Conservation (phyloP, 1,140 invertebrate species). For the Sogatella furcifera region DNA sequence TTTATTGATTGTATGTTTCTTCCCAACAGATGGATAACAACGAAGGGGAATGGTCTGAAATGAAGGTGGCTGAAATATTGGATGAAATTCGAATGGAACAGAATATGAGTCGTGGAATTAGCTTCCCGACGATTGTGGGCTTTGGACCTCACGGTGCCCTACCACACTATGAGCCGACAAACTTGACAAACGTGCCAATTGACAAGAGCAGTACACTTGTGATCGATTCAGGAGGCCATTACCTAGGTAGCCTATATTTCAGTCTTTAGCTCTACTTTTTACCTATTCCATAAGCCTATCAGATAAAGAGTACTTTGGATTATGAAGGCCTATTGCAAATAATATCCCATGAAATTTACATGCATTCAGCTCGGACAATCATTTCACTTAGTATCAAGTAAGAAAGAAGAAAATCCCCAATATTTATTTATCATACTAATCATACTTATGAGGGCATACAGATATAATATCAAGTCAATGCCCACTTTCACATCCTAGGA, state of each 20-base stretch:
- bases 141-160: constrained; percentile 81
- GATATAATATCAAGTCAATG: no score
- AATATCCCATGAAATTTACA: no score
- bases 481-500: no score
- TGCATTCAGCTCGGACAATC: no score
- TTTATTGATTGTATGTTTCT: not conserved
- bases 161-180: constrained; percentile 78
- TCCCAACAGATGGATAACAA: constrained; percentile 14
- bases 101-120: constrained; percentile 53
- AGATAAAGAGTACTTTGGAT: no score
- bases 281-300: no score
- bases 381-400: no score
- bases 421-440: no score
- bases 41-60: constrained; percentile 48
- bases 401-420: no score
- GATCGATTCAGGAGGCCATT: constrained; percentile 52
- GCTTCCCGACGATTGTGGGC: constrained; percentile 81
- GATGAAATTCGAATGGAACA: constrained; percentile 58
- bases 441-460: no score
- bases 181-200: constrained; percentile 59
- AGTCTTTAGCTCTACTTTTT: not conserved
- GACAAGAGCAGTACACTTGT: constrained; percentile 36
- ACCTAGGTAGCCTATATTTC: constrained; percentile 30
- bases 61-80: constrained; percentile 45
- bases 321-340: no score